Conservation (phyloP, 2,797 vertebrate genomes). For the Alouatta caraya region DNA sequence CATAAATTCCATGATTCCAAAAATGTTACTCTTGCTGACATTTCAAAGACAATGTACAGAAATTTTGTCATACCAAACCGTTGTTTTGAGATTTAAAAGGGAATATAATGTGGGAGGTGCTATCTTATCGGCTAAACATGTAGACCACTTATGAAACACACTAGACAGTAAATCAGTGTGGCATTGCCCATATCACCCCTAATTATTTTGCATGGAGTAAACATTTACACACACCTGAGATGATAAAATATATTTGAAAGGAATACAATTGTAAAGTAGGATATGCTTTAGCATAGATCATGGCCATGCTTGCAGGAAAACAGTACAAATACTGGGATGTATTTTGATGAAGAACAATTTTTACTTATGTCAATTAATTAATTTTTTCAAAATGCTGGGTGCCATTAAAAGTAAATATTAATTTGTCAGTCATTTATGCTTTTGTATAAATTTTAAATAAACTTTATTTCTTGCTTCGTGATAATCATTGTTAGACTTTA, state of each 20-base stretch:
- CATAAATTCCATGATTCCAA: background rate
- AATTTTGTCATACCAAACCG: slow-evolving; percentile 9
- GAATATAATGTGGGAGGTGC: slow-evolving; percentile 23
- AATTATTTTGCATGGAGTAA: slow-evolving; percentile 56
- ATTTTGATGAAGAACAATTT: background rate
- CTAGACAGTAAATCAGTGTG: slow-evolving; percentile 65
- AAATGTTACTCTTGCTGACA: background rate
- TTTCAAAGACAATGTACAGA: slow-evolving; percentile 39
- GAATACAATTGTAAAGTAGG: background rate
- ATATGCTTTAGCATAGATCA: background rate
- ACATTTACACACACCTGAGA: background rate
- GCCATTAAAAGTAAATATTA: background rate
- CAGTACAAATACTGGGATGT: background rate
- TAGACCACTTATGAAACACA: slow-evolving; percentile 35
- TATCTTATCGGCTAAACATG: slow-evolving; percentile 49
- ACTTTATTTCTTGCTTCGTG: background rate
- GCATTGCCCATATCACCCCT: background rate
- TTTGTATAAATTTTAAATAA: background rate
- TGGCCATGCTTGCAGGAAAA: background rate
- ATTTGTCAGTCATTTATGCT: background rate
- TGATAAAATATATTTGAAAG: background rate
- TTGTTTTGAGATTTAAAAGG: slow-evolving; percentile 33
- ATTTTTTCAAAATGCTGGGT: background rate
- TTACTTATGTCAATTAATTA: background rate
- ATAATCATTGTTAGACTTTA: background rate